These are phyloP conservation scores for Dromius quadrimaculatus DNA, from an alignment of 2,888 invertebrate species.

Conservation along the genomic window DNA sequence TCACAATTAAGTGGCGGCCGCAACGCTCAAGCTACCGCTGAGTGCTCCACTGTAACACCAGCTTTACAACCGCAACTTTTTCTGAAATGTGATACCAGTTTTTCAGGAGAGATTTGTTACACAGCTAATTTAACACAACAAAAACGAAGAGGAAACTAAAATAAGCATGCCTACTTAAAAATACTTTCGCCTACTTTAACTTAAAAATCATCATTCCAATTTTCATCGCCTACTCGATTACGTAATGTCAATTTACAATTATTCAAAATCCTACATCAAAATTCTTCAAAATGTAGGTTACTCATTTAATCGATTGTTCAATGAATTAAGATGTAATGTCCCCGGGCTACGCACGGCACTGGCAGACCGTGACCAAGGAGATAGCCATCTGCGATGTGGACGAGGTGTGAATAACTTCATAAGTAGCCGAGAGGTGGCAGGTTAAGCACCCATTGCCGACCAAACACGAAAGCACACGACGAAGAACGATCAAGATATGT, in stretches of 20 bases:
- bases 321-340: neutral
- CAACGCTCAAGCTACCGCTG: neutral
- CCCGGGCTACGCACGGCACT: slow-evolving; percentile 6
- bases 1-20: slow-evolving; percentile 36
- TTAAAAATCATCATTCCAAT: slow-evolving; percentile 8
- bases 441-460: neutral
- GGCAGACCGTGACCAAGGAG: slow-evolving; percentile 20
- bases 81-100: too few species aligned
- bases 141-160: too few species aligned
- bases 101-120: too few species aligned
- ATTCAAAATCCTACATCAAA: slow-evolving; percentile 1
- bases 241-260: neutral
- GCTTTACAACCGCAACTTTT: too few species aligned
- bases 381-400: neutral
- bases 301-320: neutral
- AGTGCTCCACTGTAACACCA: neutral
- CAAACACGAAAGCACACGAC: neutral
- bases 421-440: slow-evolving; percentile 26
- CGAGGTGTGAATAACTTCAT: slow-evolving; percentile 38
- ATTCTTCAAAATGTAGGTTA: neutral
- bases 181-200: slow-evolving; percentile 3
- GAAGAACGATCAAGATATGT: neutral
- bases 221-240: neutral
- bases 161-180: slow-evolving; percentile 8
- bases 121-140: too few species aligned